Evolutionary conservation across 2,113 vertebrate species (phyloP), one percentile per base, ranked within the genome.

Genomic region (Dolichotis patagonum): DNA sequence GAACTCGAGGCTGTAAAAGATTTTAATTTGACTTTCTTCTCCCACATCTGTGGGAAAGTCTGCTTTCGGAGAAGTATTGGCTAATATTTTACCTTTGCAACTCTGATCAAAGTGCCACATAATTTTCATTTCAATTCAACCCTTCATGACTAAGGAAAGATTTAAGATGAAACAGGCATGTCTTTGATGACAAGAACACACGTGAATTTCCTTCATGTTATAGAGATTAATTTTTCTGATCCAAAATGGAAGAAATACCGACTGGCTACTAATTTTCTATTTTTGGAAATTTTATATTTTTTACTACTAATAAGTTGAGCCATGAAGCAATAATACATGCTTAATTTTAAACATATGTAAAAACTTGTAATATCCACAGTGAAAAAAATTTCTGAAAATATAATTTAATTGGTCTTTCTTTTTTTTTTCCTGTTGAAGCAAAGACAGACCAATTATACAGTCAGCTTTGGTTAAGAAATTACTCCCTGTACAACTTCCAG

Each of bases 341-440:
- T 62, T 95, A 89, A 96, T 97, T 97, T 98, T 71, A 96, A 97
- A 96, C 22, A 65, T 58, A 2, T 97, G 28, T 75, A 58, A 63
- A 54, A 97, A 88, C 20, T 96, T 20, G 26, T 95, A 95, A 92
- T 94, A 93, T 0, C 32, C 7, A 41, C 24, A 58, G 43, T 20
- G 26, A 94, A 96, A 98, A 97, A 80, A 69, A 80, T 30, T 38
- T 73, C 80, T 89, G 46, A 71, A 97, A 95, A 75, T 87, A 60
- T 58, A 86, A 77, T 90, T 86, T 94, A 86, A 81, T 85, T 94
- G 62, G 20, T 52, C 77, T 86, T 52, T 4, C 46, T 54, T 56
- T 56, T 38, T 91, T 77, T 81, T 91, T 69, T 73, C 16, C 52
- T 94, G 32, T 35, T 32, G n/a, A 97, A 92, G 32, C 22, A 96